Conservation (phyloP, 2,797 vertebrate genomes). For the Spea hammondii region DNA sequence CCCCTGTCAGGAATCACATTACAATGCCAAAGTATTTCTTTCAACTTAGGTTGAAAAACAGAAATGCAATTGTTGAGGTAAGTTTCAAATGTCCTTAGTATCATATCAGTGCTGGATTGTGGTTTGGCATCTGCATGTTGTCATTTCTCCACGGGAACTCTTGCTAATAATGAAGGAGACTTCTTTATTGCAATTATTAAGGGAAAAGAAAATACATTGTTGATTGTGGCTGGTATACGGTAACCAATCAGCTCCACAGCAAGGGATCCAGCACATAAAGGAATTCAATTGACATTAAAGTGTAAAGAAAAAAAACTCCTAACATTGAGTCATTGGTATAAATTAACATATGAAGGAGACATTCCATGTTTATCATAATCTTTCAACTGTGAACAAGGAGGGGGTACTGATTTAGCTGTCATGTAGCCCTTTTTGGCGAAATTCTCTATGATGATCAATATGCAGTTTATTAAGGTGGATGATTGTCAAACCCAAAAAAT, state of each 20-base stretch:
- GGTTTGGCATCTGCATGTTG: constrained; percentile 40
- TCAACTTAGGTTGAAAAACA: constrained; percentile 70
- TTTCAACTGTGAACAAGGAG: constrained; percentile 19
- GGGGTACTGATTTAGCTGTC: constrained; percentile 21
- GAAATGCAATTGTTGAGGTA: constrained; percentile 64
- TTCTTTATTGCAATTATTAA: constrained; percentile 56
- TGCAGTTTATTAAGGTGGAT: not conserved
- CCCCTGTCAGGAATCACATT: constrained; percentile 89
- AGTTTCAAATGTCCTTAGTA: constrained; percentile 63
- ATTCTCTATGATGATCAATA: not conserved
- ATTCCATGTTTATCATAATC: constrained; percentile 17
- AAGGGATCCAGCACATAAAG: constrained; percentile 44
- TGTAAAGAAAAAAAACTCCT: constrained; percentile 48
- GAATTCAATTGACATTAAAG: constrained; percentile 54
- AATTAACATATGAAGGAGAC: constrained; percentile 48
- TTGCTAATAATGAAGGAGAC: constrained; percentile 55
- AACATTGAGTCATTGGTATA: constrained; percentile 48
- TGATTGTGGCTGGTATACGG: constrained; percentile 53
- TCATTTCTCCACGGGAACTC: constrained; percentile 58
- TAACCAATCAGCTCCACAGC: constrained; percentile 54
- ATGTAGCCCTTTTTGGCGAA: not conserved
- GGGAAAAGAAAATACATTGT: constrained; percentile 57
- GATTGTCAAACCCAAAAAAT: not conserved
- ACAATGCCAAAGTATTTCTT: constrained; percentile 76
- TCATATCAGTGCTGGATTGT: constrained; percentile 62